A percentile compares a stretch with the other conserved stretches of the same genome.
These are phyloP conservation scores for Corythoichthys intestinalis DNA, from an alignment of 2,113 vertebrate species.

Conservation along the genomic window DNA sequence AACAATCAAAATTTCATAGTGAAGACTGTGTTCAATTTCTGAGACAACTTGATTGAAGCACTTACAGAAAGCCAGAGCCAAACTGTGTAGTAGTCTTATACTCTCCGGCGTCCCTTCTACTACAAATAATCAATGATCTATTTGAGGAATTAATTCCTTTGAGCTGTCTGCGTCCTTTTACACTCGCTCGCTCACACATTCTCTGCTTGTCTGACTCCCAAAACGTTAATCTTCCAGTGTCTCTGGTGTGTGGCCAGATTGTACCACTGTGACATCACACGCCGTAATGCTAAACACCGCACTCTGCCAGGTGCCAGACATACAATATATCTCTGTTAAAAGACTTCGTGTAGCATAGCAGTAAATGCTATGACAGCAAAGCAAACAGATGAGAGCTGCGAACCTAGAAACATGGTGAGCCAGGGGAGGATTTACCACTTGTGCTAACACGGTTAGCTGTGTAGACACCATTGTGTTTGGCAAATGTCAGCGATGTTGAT, in stretches of 20 bases:
- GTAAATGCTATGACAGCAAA: slow-evolving; percentile 38
- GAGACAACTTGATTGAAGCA: not conserved
- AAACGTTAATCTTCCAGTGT: slow-evolving; percentile 29
- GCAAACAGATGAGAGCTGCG: slow-evolving; percentile 56
- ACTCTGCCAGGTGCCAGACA: slow-evolving; percentile 45
- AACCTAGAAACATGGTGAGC: slow-evolving; percentile 46
- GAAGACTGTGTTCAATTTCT: not conserved
- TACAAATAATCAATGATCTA: slow-evolving; percentile 2
- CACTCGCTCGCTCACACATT: slow-evolving; percentile 8
- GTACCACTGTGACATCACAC: slow-evolving; percentile 13
- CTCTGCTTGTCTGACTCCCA: slow-evolving; percentile 21
- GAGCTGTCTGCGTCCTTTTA: slow-evolving; percentile 7
- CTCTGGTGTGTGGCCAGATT: slow-evolving; percentile 36
- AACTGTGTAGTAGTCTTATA: not conserved
- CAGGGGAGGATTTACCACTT: slow-evolving; percentile 34
- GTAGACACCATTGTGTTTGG: slow-evolving; percentile 34
- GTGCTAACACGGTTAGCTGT: slow-evolving; percentile 43
- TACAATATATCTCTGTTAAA: slow-evolving; percentile 33
- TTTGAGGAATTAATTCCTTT: not conserved
- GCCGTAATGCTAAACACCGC: slow-evolving; percentile 36
- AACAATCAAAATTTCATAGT: no score
- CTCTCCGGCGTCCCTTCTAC: not conserved
- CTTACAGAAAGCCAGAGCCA: not conserved
- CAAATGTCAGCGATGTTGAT: slow-evolving; percentile 62
- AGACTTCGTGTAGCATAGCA: slow-evolving; percentile 28